These are phyloP conservation scores for Phengaris alcon DNA, from an alignment of 2,888 invertebrate genomes.

Conservation along the genomic window DNA sequence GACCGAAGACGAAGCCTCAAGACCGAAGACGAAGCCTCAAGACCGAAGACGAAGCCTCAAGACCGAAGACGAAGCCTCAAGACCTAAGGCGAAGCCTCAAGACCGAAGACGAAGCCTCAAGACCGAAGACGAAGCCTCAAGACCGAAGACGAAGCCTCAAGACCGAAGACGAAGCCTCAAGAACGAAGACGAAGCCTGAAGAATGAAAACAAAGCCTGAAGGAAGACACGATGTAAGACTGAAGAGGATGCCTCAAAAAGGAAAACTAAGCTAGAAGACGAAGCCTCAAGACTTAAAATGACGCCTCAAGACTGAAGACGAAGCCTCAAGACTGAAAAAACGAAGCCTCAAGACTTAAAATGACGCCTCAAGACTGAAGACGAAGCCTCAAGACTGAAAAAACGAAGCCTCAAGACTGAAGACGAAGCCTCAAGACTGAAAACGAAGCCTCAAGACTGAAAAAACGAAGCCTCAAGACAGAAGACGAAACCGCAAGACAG, in stretches of 20 bases:
- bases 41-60: too few species aligned
- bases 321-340: neutral
- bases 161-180: too few species aligned
- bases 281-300: too few species aligned
- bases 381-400: too few species aligned
- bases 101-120: neutral
- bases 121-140: slow-evolving; percentile 5
- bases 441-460: slow-evolving; percentile 9
- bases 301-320: neutral
- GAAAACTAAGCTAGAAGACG: too few species aligned
- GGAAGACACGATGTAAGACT: too few species aligned
- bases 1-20: too few species aligned
- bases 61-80: slow-evolving; percentile 11
- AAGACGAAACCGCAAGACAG: too few species aligned
- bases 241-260: too few species aligned
- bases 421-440: too few species aligned
- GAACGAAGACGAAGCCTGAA: neutral
- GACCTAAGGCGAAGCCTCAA: neutral
- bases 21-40: too few species aligned
- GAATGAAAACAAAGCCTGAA: neutral
- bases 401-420: too few species aligned
- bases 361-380: neutral
- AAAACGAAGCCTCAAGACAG: slow-evolving; percentile 7
- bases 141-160: neutral
- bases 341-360: neutral